A percentile compares a stretch with the other conserved stretches of the same genome.
phyloP scores from a whole-genome alignment of 2,113 vertebrate genomes.

The Tauraco erythrolophus region DNA sequence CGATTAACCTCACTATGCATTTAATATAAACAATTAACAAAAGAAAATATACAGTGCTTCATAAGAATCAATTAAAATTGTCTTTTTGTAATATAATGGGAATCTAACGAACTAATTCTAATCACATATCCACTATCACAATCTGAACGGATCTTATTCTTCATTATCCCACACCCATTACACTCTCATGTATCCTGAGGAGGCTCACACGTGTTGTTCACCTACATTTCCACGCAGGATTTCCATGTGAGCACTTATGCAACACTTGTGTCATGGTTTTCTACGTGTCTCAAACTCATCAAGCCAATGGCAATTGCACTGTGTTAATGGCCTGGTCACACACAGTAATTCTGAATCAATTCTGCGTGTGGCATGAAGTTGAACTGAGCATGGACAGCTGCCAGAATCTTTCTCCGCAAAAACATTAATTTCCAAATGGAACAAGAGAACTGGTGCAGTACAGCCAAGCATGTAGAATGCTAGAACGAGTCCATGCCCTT shows the following conservation, averaged over 20 bases:
- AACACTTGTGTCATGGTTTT: background rate
- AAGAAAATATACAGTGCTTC: conserved; percentile 15
- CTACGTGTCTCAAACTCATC: background rate
- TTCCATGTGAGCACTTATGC: background rate
- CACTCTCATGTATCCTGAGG: background rate
- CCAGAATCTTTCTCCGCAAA: background rate
- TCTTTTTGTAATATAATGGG: background rate
- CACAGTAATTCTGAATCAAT: background rate
- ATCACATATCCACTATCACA: background rate
- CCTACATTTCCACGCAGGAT: background rate
- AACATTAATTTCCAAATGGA: background rate
- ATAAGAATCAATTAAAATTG: conserved; percentile 9
- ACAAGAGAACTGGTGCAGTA: background rate
- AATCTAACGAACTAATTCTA: background rate
- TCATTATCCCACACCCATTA: background rate
- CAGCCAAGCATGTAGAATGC: background rate
- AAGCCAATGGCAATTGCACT: background rate
- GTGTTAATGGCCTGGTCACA: background rate
- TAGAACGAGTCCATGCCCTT: background rate
- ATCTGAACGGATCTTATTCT: background rate
- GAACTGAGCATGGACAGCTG: background rate
- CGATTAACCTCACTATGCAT: conserved; percentile 41
- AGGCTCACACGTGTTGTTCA: background rate
- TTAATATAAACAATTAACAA: conserved; percentile 56
- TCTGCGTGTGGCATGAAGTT: background rate